Evolutionary conservation across 2,888 invertebrate genomes (phyloP).

Genomic region (Pristionchus mayeri): DNA sequence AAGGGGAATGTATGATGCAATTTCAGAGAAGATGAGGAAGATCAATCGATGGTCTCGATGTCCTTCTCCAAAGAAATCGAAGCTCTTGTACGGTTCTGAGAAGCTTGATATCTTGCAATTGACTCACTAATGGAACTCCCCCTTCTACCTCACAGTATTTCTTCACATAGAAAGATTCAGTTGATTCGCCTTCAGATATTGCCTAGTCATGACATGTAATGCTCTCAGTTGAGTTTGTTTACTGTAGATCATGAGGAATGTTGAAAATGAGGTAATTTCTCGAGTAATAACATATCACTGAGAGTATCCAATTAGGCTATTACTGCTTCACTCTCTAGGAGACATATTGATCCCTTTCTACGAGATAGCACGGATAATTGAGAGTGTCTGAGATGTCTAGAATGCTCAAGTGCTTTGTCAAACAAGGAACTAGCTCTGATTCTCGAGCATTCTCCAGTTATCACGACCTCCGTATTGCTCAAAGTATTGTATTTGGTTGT

Average conservation of each 20-base stretch:
- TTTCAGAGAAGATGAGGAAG: slow-evolving; percentile 1
- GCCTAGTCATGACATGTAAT: slow-evolving; percentile 9
- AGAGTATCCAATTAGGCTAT: slow-evolving; percentile 17
- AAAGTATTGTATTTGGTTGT: neutral
- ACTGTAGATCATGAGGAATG: too few relatives aligned
- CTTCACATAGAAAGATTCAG: neutral
- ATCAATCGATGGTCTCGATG: slow-evolving; percentile 13
- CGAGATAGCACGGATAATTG: slow-evolving; percentile 16
- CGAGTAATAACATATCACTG: neutral
- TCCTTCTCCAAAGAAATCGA: slow-evolving; percentile 29
- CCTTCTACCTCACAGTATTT: neutral
- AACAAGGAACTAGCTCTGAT: slow-evolving; percentile 23
- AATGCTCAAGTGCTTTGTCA: slow-evolving; percentile 34
- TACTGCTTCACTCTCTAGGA: neutral
- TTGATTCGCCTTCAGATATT: neutral
- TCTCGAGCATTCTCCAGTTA: slow-evolving; percentile 32
- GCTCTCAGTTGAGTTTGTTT: neutral
- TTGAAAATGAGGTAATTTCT: too few relatives aligned
- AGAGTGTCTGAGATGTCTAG: slow-evolving; percentile 16
- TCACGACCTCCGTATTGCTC: slow-evolving; percentile 16
- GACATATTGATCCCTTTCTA: neutral
- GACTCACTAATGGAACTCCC: neutral
- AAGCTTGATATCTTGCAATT: too few relatives aligned
- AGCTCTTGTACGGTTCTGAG: slow-evolving; percentile 19
- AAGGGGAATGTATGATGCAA: too few relatives aligned